Conservation (phyloP, 2,113 vertebrate genomes). For the Dunckerocampus dactyliophorus region DNA sequence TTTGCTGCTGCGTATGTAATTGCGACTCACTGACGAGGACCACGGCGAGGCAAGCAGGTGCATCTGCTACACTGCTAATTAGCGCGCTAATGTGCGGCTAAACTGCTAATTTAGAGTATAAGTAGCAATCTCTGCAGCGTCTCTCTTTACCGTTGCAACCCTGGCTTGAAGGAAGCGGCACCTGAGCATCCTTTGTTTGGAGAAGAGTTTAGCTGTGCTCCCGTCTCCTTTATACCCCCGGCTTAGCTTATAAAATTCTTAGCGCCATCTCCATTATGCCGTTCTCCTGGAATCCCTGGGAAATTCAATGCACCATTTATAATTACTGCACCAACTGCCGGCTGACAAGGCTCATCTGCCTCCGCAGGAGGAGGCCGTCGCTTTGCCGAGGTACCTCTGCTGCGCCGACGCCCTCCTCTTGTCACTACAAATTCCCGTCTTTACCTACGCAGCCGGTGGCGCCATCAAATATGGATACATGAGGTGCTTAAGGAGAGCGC, state of each 20-base stretch:
- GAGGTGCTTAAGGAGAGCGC: conserved; percentile 61
- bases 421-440: conserved; percentile 67
- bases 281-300: conserved; percentile 61
- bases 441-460: conserved; percentile 70
- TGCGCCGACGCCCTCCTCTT: conserved; percentile 58
- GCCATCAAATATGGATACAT: conserved; percentile 65
- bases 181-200: neutral
- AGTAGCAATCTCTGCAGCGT: conserved; percentile 2
- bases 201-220: conserved; percentile 13
- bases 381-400: conserved; percentile 60
- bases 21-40: conserved; percentile 5
- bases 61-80: conserved; percentile 15
- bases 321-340: conserved; percentile 74
- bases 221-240: conserved; percentile 21
- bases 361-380: conserved; percentile 59
- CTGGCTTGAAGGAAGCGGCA: neutral
- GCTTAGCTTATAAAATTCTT: conserved; percentile 69
- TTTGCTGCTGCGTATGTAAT: neutral
- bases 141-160: neutral
- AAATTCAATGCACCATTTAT: conserved; percentile 64
- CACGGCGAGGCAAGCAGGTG: conserved; percentile 9
- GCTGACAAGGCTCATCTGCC: conserved; percentile 70
- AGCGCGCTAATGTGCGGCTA: conserved; percentile 16
- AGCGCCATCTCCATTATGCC: conserved; percentile 63
- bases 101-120: conserved; percentile 21